Conservation (phyloP, 2,113 vertebrate species). For the Marmota flaviventris region DNA sequence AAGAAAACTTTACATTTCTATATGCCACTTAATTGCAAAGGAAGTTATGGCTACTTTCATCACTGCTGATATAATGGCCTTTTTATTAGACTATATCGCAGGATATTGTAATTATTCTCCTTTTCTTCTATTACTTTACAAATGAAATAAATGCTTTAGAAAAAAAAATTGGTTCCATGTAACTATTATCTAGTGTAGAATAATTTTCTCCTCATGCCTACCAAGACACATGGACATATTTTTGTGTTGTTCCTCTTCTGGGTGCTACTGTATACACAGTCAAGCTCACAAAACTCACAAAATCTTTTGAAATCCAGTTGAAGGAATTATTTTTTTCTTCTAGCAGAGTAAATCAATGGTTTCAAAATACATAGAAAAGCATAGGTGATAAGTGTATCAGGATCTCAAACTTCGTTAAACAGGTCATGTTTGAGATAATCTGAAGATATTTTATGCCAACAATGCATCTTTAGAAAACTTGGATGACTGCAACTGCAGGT, state of each 20-base stretch:
- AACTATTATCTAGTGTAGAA: not conserved
- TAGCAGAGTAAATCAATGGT: not conserved
- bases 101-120: not conserved
- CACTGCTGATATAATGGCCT: not conserved
- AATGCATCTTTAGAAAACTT: not conserved
- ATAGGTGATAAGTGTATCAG: not conserved
- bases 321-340: not conserved
- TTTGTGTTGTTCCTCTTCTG: not conserved
- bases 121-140: not conserved
- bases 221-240: not conserved
- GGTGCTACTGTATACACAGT: not conserved
- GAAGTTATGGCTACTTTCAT: not conserved
- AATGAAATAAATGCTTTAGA: constrained; percentile 2
- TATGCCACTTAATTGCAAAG: constrained; percentile 3
- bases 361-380: not conserved
- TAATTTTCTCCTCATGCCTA: not conserved
- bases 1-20: constrained; percentile 6
- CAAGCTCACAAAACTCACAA: constrained; percentile 28
- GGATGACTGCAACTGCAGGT: not conserved
- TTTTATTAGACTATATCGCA: not conserved
- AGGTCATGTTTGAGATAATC: not conserved
- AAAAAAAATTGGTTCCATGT: not conserved
- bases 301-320: not conserved
- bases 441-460: not conserved
- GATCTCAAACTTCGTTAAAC: not conserved